Percentiles rank a stretch among this genome's conserved stretches.
phyloP scores from a whole-genome alignment of 1,140 invertebrate species.

The Platorchestia sp. region DNA sequence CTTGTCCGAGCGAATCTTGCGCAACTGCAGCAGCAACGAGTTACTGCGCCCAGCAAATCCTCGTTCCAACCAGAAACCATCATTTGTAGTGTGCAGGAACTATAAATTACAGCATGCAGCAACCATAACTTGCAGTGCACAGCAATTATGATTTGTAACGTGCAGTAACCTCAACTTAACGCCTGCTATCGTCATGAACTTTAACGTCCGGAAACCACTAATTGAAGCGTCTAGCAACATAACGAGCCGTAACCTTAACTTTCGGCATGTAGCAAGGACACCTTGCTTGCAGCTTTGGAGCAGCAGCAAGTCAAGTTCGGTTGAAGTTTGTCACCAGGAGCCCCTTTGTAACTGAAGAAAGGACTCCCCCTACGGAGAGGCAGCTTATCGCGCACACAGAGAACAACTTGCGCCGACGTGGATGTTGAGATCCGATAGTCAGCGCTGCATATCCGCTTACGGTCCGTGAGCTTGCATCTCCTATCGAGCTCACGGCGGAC shows the following conservation, averaged over 20 bases:
- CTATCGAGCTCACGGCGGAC: not conserved
- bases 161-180: not conserved
- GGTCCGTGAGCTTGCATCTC: not conserved
- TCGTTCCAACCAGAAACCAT: not conserved
- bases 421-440: not conserved
- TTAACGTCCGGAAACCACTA: not conserved
- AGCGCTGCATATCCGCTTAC: not conserved
- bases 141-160: not conserved
- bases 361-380: not conserved
- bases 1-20: not conserved
- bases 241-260: too few relatives aligned
- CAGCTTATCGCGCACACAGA: not conserved
- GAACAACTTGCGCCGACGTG: not conserved
- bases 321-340: not conserved
- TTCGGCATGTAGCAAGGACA: too few relatives aligned
- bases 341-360: not conserved
- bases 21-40: too few relatives aligned
- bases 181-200: too few relatives aligned
- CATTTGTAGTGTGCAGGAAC: too few relatives aligned
- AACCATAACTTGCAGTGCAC: not conserved
- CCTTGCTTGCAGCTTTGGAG: not conserved
- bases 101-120: not conserved
- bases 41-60: too few relatives aligned
- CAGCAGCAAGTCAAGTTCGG: not conserved
- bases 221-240: not conserved